Evolutionary conservation across 2,113 vertebrate species (phyloP).

Genomic region (Parotia lawesii): DNA sequence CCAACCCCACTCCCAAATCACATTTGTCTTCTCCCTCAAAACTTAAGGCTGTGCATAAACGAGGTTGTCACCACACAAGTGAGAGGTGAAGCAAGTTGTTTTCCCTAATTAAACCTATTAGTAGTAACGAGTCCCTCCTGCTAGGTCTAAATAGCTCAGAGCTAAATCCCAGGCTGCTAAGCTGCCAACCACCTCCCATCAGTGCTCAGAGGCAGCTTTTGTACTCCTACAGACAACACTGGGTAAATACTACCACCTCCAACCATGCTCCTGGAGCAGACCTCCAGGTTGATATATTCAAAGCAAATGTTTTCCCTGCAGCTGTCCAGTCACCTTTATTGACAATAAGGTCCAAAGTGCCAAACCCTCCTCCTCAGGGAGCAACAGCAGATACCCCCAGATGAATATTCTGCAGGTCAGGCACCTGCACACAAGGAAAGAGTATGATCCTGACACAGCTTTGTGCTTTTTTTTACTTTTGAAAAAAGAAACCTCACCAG

Average conservation of each 20-base stretch:
- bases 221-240: not conserved
- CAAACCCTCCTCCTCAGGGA: not conserved
- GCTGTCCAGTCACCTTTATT: not conserved
- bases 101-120: constrained; percentile 30
- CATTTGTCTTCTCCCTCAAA: not conserved
- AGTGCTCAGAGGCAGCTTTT: not conserved
- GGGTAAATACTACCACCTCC: not conserved
- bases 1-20: not conserved
- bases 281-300: not conserved
- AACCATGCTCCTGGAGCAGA: not conserved
- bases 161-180: constrained; percentile 20
- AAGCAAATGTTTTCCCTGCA: not conserved
- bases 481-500: not conserved
- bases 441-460: not conserved
- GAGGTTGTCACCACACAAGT: not conserved
- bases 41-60: not conserved
- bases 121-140: not conserved
- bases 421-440: rapidly evolving
- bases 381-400: not conserved
- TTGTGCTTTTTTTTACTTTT: not conserved
- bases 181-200: not conserved
- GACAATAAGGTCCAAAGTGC: not conserved
- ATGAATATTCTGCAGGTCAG: not conserved
- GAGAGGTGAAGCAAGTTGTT: constrained; percentile 13
- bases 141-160: constrained; percentile 24